Conservation (phyloP, 1,140 invertebrate genomes). For the Drosophila obscura region DNA sequence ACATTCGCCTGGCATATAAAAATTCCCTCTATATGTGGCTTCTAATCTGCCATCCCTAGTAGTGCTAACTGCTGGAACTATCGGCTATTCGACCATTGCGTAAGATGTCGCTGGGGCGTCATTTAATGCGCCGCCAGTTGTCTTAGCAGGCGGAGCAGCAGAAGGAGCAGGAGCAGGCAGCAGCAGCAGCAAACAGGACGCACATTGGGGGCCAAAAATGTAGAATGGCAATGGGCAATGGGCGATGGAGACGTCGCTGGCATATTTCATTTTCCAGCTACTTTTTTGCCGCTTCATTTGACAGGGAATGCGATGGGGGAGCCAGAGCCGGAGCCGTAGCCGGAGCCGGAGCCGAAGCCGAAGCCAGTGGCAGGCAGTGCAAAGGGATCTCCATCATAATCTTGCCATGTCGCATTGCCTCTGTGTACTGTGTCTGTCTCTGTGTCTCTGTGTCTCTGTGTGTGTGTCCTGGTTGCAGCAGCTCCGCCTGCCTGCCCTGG, state of each 20-base stretch:
- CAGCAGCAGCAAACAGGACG: neutral
- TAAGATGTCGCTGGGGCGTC: slow-evolving; percentile 82
- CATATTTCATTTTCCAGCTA: slow-evolving; percentile 81
- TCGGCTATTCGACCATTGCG: slow-evolving; percentile 65
- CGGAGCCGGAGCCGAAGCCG: neutral
- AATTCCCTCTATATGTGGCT: too few relatives aligned
- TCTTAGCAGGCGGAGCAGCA: slow-evolving; percentile 56
- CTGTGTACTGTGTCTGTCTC: neutral
- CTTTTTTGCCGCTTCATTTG: slow-evolving; percentile 83
- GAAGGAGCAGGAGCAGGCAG: neutral
- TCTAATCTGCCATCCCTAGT: slow-evolving; percentile 4
- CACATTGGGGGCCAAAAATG: neutral
- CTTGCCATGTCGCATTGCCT: slow-evolving; percentile 35
- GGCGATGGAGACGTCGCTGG: slow-evolving; percentile 65
- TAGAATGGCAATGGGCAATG: slow-evolving; percentile 8
- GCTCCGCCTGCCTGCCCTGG: neutral
- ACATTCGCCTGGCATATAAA: too few relatives aligned
- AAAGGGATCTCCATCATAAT: slow-evolving; percentile 69
- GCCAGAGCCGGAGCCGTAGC: neutral
- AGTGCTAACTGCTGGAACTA: slow-evolving; percentile 12
- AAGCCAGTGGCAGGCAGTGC: neutral
- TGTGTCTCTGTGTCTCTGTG: neutral
- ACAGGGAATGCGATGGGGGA: slow-evolving; percentile 44
- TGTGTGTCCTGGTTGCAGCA: slow-evolving; percentile 1
- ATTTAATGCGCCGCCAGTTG: slow-evolving; percentile 81